A percentile compares a stretch with the other conserved stretches of the same genome.
phyloP scores from a whole-genome alignment of 2,113 vertebrate species.

The Nerophis ophidion region DNA sequence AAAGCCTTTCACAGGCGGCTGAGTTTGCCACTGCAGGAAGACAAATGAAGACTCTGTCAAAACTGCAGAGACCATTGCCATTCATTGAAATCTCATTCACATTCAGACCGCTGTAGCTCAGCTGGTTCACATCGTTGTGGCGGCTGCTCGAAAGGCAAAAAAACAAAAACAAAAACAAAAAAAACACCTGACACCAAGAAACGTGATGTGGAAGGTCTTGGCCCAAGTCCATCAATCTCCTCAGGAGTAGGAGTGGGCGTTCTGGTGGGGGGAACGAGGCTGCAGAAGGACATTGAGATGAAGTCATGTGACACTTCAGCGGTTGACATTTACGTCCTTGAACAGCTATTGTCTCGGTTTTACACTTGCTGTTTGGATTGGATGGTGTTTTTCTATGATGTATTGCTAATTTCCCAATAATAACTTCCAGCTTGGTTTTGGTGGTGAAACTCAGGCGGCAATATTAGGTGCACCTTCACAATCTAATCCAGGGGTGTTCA shows the following conservation, averaged over 20 bases:
- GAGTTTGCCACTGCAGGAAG: constrained; percentile 14
- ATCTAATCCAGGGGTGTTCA: too few species aligned
- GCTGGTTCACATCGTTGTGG: not conserved
- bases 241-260: constrained; percentile 1
- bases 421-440: not conserved
- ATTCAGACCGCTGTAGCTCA: constrained; percentile 9
- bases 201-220: constrained; percentile 10
- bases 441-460: too few species aligned
- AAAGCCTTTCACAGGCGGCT: constrained; percentile 31
- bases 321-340: constrained; percentile 38
- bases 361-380: constrained; percentile 49
- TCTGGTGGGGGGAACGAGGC: constrained; percentile 9
- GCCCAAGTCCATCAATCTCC: constrained; percentile 19
- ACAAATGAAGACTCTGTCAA: constrained; percentile 12
- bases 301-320: constrained; percentile 21
- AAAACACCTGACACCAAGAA: constrained; percentile 7
- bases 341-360: constrained; percentile 32
- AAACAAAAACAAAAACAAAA: not conserved
- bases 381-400: constrained; percentile 33
- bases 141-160: constrained; percentile 10
- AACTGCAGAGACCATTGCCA: constrained; percentile 11
- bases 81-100: constrained; percentile 21
- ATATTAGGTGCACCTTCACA: too few species aligned
- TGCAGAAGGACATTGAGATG: constrained; percentile 23
- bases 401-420: constrained; percentile 20